Percentiles rank a stretch among this genome's conserved stretches.
Conservation (phyloP, 1,140 invertebrate species). For the Helicorthomorpha holstii region DNA sequence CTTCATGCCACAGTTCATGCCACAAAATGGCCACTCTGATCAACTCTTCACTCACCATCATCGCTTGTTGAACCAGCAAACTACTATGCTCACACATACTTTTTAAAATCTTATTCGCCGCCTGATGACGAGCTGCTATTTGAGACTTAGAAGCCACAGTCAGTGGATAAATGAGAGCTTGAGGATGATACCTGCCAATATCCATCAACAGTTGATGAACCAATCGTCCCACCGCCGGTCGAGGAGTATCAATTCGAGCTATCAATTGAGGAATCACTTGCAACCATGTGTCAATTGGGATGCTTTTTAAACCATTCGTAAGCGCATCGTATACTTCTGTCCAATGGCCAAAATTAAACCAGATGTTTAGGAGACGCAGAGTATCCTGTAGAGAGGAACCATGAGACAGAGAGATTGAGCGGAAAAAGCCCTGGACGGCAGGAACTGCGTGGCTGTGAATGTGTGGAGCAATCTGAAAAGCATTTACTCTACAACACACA, state of each 20-base stretch:
- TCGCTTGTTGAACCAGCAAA: slow-evolving; percentile 79
- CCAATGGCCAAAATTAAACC: slow-evolving; percentile 91
- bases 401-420: slow-evolving; percentile 74
- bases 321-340: slow-evolving; percentile 86
- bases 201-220: slow-evolving; percentile 88
- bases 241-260: slow-evolving; percentile 86
- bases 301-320: slow-evolving; percentile 72
- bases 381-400: slow-evolving; percentile 97
- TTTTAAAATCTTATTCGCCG: slow-evolving; percentile 88
- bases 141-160: slow-evolving; percentile 95
- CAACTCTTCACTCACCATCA: slow-evolving; percentile 85
- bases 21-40: slow-evolving; percentile 96
- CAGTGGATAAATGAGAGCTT: slow-evolving; percentile 87
- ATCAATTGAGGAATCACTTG: slow-evolving; percentile 99
- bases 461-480: slow-evolving; percentile 19
- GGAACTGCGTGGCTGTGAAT: slow-evolving; percentile 71
- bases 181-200: slow-evolving; percentile 60
- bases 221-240: slow-evolving; percentile 65
- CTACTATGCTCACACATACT: slow-evolving; percentile 88
- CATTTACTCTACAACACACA: too few species aligned
- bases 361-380: slow-evolving; percentile 72
- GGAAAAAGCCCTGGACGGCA: slow-evolving; percentile 89
- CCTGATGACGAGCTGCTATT: slow-evolving; percentile 57
- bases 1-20: slow-evolving; percentile 99
- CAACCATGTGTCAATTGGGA: slow-evolving; percentile 96